Evolutionary conservation across 2,888 invertebrate genomes (phyloP).

Genomic region (Heteromyza rotundicornis): DNA sequence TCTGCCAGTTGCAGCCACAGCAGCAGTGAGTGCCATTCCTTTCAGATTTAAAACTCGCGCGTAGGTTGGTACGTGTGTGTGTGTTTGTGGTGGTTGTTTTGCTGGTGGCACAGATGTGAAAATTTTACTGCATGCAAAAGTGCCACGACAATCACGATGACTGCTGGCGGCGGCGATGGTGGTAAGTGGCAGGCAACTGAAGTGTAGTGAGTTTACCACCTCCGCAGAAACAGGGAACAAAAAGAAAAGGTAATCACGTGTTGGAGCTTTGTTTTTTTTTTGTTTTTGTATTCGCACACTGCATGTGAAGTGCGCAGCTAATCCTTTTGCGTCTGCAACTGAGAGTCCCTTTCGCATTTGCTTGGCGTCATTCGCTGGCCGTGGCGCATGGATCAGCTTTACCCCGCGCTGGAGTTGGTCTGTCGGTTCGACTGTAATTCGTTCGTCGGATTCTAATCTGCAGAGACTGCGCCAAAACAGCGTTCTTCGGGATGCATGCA

Average conservation of each 20-base stretch:
- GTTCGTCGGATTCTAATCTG: background rate
- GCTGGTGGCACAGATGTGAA: constrained; percentile 1
- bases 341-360: background rate
- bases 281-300: too few relatives aligned
- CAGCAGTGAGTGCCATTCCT: background rate
- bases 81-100: too few relatives aligned
- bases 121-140: background rate
- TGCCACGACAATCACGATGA: background rate
- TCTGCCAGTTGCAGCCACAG: background rate
- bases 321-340: background rate
- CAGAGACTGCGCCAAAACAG: background rate
- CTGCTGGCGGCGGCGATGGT: background rate
- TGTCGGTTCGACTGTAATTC: too few relatives aligned
- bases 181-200: background rate
- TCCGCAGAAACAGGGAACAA: too few relatives aligned
- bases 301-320: background rate
- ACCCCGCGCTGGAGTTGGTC: too few relatives aligned
- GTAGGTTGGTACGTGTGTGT: too few relatives aligned
- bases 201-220: background rate
- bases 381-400: too few relatives aligned
- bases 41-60: background rate
- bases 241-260: background rate
- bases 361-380: background rate
- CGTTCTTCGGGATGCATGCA: background rate
- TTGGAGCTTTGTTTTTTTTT: too few relatives aligned